These are phyloP conservation scores for Aptenodytes forsteri DNA, from an alignment of 2,113 vertebrate genomes.

Conservation along the genomic window DNA sequence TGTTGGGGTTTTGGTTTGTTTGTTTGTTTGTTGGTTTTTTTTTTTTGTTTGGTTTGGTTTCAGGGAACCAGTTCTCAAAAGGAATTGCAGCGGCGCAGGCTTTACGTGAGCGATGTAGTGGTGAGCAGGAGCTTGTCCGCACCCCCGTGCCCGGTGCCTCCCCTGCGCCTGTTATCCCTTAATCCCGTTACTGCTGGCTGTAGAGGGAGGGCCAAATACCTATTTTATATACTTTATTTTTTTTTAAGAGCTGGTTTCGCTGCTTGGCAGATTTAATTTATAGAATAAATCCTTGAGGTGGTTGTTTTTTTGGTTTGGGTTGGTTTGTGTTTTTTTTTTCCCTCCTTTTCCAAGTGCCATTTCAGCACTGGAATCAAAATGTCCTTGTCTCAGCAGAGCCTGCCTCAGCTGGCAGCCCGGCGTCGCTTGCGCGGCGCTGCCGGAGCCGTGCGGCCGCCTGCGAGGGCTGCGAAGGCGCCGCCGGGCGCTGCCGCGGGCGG, in stretches of 20 bases:
- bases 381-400: neutral
- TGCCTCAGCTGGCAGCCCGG: neutral
- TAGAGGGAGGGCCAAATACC: neutral
- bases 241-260: neutral
- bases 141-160: neutral
- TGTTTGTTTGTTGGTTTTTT: neutral
- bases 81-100: neutral
- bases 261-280: neutral
- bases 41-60: neutral
- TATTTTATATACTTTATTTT: neutral
- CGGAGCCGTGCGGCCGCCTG: neutral
- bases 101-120: neutral
- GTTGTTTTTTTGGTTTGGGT: too few relatives aligned
- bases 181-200: neutral
- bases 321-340: neutral
- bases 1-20: neutral
- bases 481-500: accelerated
- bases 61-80: conserved; percentile 24
- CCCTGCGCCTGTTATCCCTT: neutral
- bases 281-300: neutral
- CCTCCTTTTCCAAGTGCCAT: neutral
- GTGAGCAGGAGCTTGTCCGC: neutral
- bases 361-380: neutral
- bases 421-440: neutral
- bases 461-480: neutral